A percentile compares a stretch with the other conserved stretches of the same genome.
Conservation (phyloP, 2,797 vertebrate species). For the Prionace glauca region DNA sequence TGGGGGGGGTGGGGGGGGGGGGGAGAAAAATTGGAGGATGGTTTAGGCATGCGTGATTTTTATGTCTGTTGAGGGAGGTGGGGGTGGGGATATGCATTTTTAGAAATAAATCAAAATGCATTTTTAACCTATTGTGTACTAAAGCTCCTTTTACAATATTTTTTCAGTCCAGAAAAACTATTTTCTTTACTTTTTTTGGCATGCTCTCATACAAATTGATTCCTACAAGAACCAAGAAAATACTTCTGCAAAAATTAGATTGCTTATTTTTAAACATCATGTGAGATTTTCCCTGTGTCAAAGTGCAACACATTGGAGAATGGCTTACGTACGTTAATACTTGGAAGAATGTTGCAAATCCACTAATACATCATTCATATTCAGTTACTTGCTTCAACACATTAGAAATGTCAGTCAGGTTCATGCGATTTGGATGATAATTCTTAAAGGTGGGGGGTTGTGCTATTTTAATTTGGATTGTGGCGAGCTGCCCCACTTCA, state of each 20-base stretch:
- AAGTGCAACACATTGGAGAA: background rate
- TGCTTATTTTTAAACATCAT: background rate
- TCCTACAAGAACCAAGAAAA: background rate
- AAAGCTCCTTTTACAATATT: background rate
- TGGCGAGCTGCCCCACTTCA: background rate
- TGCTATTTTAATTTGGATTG: background rate
- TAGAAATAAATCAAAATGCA: background rate
- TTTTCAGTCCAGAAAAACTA: background rate
- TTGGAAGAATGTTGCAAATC: background rate
- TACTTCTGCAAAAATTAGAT: background rate
- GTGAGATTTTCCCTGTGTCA: background rate
- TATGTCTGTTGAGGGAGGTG: too few relatives aligned
- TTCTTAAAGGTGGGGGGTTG: background rate
- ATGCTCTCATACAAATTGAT: background rate
- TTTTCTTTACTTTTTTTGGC: background rate
- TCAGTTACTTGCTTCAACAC: too few relatives aligned
- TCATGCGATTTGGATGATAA: background rate
- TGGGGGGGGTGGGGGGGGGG: slow-evolving; percentile 12
- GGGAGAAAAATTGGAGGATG: slow-evolving; percentile 52
- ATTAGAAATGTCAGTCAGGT: background rate
- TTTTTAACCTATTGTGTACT: background rate
- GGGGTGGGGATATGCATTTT: background rate
- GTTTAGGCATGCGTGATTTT: slow-evolving; percentile 42
- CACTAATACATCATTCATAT: background rate
- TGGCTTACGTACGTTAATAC: background rate